Percentiles rank a stretch among this genome's conserved stretches.
Conservation (phyloP, 1,140 invertebrate genomes). For the Drosophila serrata region DNA sequence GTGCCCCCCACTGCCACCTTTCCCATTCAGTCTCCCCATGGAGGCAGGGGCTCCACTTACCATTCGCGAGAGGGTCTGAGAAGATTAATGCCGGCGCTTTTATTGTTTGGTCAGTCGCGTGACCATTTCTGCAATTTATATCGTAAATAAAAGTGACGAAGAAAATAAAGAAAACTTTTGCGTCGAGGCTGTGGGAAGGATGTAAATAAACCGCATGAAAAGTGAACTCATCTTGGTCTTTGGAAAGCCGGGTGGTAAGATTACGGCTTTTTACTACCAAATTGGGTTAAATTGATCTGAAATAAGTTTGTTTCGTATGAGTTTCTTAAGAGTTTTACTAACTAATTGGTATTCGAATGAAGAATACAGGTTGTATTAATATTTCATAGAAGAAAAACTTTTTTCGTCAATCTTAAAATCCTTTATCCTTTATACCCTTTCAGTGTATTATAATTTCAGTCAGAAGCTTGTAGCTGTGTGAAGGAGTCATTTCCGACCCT, state of each 20-base stretch:
- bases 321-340: neutral
- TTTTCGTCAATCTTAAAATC: no score
- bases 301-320: neutral
- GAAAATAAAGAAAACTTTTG: constrained; percentile 28
- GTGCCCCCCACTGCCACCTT: neutral
- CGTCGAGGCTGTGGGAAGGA: constrained; percentile 4
- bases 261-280: neutral
- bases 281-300: neutral
- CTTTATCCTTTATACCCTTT: no score
- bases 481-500: no score
- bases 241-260: neutral
- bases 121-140: constrained; percentile 74
- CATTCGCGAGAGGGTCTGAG: constrained; percentile 28
- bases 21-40: neutral
- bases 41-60: constrained; percentile 24
- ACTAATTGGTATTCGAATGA: no score
- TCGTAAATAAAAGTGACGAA: constrained; percentile 76
- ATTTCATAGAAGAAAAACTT: no score
- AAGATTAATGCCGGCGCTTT: constrained; percentile 79
- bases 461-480: no score
- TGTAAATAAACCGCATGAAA: constrained; percentile 32
- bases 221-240: constrained; percentile 12
- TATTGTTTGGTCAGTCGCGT: constrained; percentile 80
- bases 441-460: no score
- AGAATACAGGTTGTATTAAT: no score